Evolutionary conservation across 2,888 invertebrate genomes (phyloP), one percentile per base, ranked within the genome.

Genomic region (Bruchidius siliquastri): DNA sequence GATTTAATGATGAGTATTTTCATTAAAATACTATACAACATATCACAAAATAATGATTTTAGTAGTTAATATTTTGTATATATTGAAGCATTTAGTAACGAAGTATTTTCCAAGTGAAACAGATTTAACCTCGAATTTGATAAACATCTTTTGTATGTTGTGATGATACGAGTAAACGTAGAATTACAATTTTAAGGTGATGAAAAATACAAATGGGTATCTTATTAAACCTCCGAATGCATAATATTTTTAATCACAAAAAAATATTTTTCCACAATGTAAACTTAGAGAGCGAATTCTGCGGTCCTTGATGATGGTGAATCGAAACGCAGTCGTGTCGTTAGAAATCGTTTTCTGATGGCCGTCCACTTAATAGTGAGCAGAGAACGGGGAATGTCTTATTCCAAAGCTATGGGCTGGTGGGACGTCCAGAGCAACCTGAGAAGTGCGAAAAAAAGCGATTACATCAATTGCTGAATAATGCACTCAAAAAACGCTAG

Each of bases 371-470:
- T 80, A 86, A 77, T 85, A 86, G 81, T 86, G 85, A 26, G 89
- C 89, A 71, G 88, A 88, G 82, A 92, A 92, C 21, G 91, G 93
- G n/a, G 95, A 96, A 86, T 96, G 96, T 85, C 93, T 93, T 81
- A 96, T 96, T 78, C 96, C 96, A 83, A 96, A 96, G 77, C 94
- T 94, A 81, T 92, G 92, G 67, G 92, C 90, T 74, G 91, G 91
- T 78, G 90, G 88, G 80, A 89, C 87, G 78, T 92, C 91, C 76
- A 92, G 88, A 79, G 88, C 87, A 72, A 91, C 89, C 93, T 93
- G 84, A 74, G 79, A 78, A 71, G 73, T 22, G 66, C 71, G 70
- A 67, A 68, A 69, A 66, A 66, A 2, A 26, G 26, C 2, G 26
- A 26, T 26, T 26, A 26, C 3, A 4, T 26, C 8, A 26, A 8